Evolutionary conservation across 2,113 vertebrate species (phyloP), one percentile per base, ranked within the genome.

Genomic region (Choloepus hoffmanni): DNA sequence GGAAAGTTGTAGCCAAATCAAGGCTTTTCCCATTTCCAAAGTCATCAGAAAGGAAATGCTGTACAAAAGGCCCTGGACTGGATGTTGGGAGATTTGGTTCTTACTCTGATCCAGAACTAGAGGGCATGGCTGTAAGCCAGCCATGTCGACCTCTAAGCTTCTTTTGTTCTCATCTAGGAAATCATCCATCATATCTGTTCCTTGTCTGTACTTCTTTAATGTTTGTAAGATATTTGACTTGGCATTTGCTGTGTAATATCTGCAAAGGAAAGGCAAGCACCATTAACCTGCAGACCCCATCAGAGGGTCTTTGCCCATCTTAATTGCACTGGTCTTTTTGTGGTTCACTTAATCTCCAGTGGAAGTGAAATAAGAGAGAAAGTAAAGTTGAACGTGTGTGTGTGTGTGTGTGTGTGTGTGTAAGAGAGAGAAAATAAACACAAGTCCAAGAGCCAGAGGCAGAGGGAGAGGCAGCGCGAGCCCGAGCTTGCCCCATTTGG

Each of bases 401-500:
- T 28, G 24, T 81, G 23, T 45, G 45, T 67, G 55, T 77, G 33
- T 5, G 60, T 24, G 81, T 13, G n/a, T 55, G n/a, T 36, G 10
- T 53, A 0, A 8, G 26, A 68, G 11, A 36, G 28, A 33, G n/a
- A 18, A 9, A 40, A 50, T 50, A 50, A 50, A 11, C 48, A 50
- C 48, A 50, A 50, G 48, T 11, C 48, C 48, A 16, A 55, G 43
- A 40, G 28, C 2, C 13, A 15, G 33, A n/a, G 53, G 50, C 6
- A 9, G 53, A 73, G 8, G 2, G 9, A 53, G 4, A 30, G 8
- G 45, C 24, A 5, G 30, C 1, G 1, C 3, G 26, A 24, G 30
- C 2, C 16, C 0, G 1, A 26, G 43, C 28, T 43, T 0, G 0
- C 8, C 36, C 13, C 1, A 0, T 3, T 4, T 2, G 6, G 28